Evolutionary conservation across 2,113 vertebrate species (phyloP).

Genomic region (Thermophis baileyi): DNA sequence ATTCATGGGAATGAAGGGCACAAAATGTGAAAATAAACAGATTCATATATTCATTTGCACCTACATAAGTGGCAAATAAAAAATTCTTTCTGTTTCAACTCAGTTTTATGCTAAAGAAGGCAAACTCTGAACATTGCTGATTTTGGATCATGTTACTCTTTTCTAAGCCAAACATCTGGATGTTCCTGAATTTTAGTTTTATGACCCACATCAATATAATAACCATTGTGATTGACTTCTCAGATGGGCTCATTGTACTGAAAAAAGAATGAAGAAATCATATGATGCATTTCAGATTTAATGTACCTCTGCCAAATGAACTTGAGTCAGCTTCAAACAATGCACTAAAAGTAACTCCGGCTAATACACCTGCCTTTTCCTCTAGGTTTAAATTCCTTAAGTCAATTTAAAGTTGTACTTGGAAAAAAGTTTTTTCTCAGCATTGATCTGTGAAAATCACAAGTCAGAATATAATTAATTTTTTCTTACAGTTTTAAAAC

Average conservation of each 20-base stretch:
- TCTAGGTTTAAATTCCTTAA: constrained; percentile 10
- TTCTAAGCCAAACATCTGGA: constrained; percentile 65
- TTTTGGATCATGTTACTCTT: constrained; percentile 35
- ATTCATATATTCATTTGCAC: background rate
- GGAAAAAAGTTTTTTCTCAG: constrained; percentile 9
- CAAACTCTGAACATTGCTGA: constrained; percentile 48
- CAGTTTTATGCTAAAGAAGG: constrained; percentile 24
- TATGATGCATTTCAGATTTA: constrained; percentile 33
- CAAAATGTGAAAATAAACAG: background rate
- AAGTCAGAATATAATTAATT: constrained; percentile 18
- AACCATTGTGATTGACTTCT: constrained; percentile 49
- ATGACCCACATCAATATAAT: constrained; percentile 54
- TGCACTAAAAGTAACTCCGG: constrained; percentile 34
- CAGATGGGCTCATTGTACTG: constrained; percentile 50
- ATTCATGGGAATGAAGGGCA: background rate
- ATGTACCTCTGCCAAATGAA: constrained; percentile 4
- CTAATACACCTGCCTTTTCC: constrained; percentile 11
- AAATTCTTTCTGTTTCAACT: constrained; percentile 31
- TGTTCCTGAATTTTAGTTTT: constrained; percentile 53
- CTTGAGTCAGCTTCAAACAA: constrained; percentile 33
- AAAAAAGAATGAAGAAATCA: background rate
- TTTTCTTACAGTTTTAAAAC: background rate
- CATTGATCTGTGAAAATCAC: background rate
- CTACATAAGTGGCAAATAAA: constrained; percentile 13
- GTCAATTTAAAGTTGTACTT: constrained; percentile 12